Conservation (phyloP, 2,797 vertebrate species). For the Dendrocincla fuliginosa region DNA sequence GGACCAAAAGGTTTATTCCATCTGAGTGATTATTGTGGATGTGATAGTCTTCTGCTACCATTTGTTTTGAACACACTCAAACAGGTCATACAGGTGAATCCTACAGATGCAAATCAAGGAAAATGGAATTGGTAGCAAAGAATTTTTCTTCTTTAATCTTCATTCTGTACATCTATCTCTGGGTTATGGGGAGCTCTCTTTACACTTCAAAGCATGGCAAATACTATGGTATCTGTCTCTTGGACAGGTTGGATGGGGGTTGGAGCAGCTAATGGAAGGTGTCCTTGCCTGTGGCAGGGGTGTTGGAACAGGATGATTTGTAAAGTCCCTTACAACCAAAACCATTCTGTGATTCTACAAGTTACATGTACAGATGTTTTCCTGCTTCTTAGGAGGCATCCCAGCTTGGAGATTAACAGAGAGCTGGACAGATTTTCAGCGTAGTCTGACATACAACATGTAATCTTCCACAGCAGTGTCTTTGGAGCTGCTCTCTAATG, state of each 20-base stretch:
- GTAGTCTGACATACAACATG: fast-evolving
- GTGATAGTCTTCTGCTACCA: background rate
- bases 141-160: background rate
- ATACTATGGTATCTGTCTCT: background rate
- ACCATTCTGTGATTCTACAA: background rate
- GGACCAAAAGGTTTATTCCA: background rate
- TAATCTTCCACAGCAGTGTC: background rate
- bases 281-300: background rate
- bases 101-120: background rate
- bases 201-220: background rate
- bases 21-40: background rate
- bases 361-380: background rate
- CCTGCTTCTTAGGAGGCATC: background rate
- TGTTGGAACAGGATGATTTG: background rate
- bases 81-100: background rate
- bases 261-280: background rate
- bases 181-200: background rate
- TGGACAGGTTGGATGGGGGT: background rate
- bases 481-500: background rate
- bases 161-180: background rate
- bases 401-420: background rate
- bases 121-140: background rate
- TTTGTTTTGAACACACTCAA: background rate
- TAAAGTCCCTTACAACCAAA: background rate
- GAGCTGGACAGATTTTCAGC: background rate